phyloP scores from a whole-genome alignment of 2,113 vertebrate species.

The Sminthopsis crassicaudata region DNA sequence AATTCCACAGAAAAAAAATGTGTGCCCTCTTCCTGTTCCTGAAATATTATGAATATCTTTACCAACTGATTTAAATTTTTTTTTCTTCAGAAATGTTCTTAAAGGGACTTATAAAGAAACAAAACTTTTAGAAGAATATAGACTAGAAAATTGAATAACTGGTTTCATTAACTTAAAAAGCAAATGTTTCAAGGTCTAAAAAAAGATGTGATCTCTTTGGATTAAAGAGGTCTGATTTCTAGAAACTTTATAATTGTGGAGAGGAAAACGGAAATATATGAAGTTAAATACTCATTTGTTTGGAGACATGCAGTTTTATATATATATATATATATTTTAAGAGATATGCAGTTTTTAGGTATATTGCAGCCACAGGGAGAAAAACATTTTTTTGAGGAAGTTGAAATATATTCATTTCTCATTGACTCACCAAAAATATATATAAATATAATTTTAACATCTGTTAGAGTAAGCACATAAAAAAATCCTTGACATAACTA shows the following conservation, averaged over 20 bases:
- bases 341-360: neutral
- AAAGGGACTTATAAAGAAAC: neutral
- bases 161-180: neutral
- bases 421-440: neutral
- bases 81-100: neutral
- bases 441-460: neutral
- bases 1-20: too few relatives aligned
- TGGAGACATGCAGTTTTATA: neutral
- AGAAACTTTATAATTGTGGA: slow-evolving; percentile 2
- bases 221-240: neutral
- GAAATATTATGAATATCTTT: neutral
- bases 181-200: neutral
- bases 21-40: too few relatives aligned
- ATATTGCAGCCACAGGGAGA: neutral
- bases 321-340: too few relatives aligned
- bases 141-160: neutral
- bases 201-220: neutral
- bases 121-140: neutral
- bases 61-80: neutral
- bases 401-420: neutral
- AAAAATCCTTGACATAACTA: neutral
- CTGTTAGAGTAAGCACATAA: neutral
- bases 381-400: neutral
- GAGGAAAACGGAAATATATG: neutral
- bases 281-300: neutral